Conservation (phyloP, 37 sponge, comb jelly and placozoan species). For the Aphrocallistes beatrix region DNA sequence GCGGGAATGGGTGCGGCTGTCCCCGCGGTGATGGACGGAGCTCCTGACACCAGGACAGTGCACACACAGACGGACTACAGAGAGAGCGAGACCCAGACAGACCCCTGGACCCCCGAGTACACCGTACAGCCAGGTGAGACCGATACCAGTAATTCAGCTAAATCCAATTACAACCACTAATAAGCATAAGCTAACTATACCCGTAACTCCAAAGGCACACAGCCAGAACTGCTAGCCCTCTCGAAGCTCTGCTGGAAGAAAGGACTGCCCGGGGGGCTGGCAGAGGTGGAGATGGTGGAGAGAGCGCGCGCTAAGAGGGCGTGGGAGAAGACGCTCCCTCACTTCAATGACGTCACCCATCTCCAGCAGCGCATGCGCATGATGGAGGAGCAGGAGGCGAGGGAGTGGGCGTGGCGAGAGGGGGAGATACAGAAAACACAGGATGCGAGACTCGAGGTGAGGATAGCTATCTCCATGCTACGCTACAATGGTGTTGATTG, state of each 20-base stretch:
- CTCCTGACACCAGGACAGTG: slow-evolving; percentile 35
- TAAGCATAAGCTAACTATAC: no score
- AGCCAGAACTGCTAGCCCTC: slow-evolving; percentile 82
- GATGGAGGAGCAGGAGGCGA: slow-evolving; percentile 97
- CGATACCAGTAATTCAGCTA: no score
- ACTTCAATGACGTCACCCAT: slow-evolving; percentile 57
- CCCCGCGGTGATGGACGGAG: neutral
- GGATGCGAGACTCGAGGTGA: neutral
- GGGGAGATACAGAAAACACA: slow-evolving; percentile 50
- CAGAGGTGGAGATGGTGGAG: slow-evolving; percentile 97
- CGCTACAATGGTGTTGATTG: neutral
- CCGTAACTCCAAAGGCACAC: no score
- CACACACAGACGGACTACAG: slow-evolving; percentile 71
- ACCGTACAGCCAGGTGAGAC: slow-evolving; percentile 41
- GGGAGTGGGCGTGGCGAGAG: slow-evolving; percentile 86
- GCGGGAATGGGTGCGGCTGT: neutral
- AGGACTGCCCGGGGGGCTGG: slow-evolving; percentile 90
- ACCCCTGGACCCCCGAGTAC: slow-evolving; percentile 84
- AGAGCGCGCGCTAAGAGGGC: slow-evolving; percentile 81
- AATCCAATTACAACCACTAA: no score
- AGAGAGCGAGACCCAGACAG: slow-evolving; percentile 90
- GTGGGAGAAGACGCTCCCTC: slow-evolving; percentile 80
- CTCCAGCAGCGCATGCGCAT: slow-evolving; percentile 60
- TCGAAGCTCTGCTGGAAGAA: slow-evolving; percentile 70
- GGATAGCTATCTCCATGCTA: neutral